Evolutionary conservation across 2,797 vertebrate genomes (phyloP), one percentile per base, ranked within the genome.

Genomic region (Pangasius sanitwongsei): DNA sequence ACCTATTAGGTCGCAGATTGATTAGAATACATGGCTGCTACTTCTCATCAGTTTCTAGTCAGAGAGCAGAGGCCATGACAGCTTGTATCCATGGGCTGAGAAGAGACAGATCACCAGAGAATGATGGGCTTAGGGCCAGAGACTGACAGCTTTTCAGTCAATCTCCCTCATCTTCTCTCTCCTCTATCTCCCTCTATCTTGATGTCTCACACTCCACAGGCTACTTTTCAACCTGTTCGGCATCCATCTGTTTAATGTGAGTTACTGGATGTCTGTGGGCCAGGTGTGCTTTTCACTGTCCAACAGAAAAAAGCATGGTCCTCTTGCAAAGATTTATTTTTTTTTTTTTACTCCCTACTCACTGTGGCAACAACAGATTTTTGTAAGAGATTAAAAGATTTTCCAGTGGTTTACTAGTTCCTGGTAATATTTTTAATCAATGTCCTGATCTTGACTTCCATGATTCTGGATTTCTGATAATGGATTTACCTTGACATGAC

Each of bases 1-100:
- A 95, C 95, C 96, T 96, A 96, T 96, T 96, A 96, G 95, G 93
- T 94, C 88, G 72, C 89, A 94, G 94, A 96, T 96, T 95, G 95
- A 96, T 96, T 96, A 92, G 93, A 92, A 92, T 96, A 95, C 94
- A 92, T 92, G 93, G 94, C 93, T 94, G 94, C 91, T 94, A 93
- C 93, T 93, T 94, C 93, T 95, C 95, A 95, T 96, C 95, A 94
- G 94, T 92, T 92, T 94, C 92, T 93, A 93, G 92, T 92, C 94
- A 90, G 92, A 92, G 93, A 94, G 92, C 94, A 93, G 92, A 93
- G 92, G 94, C 93, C 93, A 88, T 95, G 96, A 96, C 95, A 96
- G 94, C 93, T 95, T 93, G 94, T 94, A 95, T 92, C 88, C 91
- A 92, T 93, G 93, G 93, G 90, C 93, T 74, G 85, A 93, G 92